phyloP scores from a whole-genome alignment of 2,113 vertebrate genomes.

The Morone saxatilis region DNA sequence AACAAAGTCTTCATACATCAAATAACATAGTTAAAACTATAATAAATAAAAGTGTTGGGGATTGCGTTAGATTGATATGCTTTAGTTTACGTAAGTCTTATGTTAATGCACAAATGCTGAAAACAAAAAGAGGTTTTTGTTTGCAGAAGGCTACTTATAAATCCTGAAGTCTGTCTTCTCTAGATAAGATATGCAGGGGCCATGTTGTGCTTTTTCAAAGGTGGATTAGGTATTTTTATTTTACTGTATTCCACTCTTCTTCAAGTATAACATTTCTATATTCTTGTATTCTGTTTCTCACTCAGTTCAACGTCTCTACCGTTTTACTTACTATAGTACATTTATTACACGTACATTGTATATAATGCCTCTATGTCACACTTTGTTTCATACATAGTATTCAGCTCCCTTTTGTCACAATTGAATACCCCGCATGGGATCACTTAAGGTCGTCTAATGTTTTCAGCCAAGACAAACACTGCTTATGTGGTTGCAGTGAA shows the following conservation, averaged over 20 bases:
- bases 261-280: neutral
- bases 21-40: no score
- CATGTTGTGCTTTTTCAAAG: no score
- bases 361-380: neutral
- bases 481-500: neutral
- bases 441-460: conserved; percentile 1
- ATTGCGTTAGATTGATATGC: no score
- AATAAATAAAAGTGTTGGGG: no score
- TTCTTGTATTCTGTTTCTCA: neutral
- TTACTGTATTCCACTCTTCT: neutral
- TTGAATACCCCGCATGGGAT: neutral
- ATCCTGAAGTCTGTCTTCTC: no score
- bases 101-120: no score
- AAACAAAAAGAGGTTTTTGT: no score
- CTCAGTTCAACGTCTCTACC: neutral
- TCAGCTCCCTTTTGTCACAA: neutral
- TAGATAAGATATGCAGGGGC: no score
- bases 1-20: no score
- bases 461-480: neutral
- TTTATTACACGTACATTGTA: neutral
- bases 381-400: neutral
- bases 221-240: neutral
- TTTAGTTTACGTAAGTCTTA: no score
- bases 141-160: no score
- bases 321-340: neutral